A percentile compares a stretch with the other conserved stretches of the same genome.
phyloP scores from a whole-genome alignment of 2,113 vertebrate genomes.

The Eurypyga helias region DNA sequence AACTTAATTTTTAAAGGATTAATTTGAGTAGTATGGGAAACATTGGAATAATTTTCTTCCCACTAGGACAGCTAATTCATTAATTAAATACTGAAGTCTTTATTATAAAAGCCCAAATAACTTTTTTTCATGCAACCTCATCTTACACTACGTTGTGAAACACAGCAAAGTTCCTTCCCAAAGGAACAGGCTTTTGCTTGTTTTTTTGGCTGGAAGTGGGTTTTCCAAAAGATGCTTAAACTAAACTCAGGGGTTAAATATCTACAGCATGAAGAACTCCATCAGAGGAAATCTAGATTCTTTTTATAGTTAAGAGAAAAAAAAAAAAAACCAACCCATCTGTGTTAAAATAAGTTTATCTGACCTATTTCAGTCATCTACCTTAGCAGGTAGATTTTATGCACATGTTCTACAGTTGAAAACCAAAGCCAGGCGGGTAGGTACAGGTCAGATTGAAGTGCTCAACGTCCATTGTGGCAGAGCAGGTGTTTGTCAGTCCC shows the following conservation, averaged over 20 bases:
- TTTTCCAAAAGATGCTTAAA: not conserved
- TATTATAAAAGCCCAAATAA: not conserved
- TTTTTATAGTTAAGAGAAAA: not conserved
- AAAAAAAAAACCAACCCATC: not conserved
- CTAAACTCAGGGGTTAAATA: not conserved
- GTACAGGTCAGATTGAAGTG: not conserved
- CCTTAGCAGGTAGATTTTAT: not conserved
- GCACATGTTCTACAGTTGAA: not conserved
- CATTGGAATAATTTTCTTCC: not conserved
- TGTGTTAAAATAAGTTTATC: not conserved
- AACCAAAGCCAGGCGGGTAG: not conserved
- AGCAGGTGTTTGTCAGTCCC: not conserved
- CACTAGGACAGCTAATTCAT: not conserved
- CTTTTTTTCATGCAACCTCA: not conserved
- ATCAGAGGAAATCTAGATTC: not conserved
- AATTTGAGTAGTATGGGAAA: not conserved
- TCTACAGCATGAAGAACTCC: not conserved
- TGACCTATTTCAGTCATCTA: not conserved
- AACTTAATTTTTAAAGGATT: not conserved
- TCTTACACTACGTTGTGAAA: not conserved
- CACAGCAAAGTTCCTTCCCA: not conserved
- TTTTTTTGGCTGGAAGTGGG: not conserved
- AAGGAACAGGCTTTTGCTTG: not conserved
- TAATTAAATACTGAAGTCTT: not conserved
- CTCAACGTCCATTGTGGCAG: not conserved